These are phyloP conservation scores for Volucella zonaria DNA, from an alignment of 2,888 invertebrate genomes.

Conservation along the genomic window DNA sequence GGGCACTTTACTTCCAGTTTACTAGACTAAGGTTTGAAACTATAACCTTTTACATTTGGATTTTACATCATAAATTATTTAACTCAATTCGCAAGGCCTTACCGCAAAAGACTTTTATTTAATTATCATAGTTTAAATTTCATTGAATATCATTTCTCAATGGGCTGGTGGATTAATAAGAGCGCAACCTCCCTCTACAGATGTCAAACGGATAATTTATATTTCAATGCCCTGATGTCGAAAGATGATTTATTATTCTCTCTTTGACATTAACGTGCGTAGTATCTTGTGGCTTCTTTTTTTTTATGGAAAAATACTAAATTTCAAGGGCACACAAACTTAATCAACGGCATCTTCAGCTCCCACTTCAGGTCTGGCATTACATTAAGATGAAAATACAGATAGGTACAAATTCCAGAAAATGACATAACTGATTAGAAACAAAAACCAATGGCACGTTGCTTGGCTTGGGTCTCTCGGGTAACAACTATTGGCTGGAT, in stretches of 20 bases:
- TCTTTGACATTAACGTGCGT: constrained; percentile 71
- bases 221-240: constrained; percentile 70
- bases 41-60: constrained; percentile 24
- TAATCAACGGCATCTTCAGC: constrained; percentile 54
- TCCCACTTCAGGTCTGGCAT: neutral
- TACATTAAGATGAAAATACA: constrained; percentile 32
- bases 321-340: constrained; percentile 41
- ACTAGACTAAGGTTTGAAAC: constrained; percentile 25
- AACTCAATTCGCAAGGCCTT: constrained; percentile 52
- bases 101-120: constrained; percentile 56
- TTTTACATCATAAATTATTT: constrained; percentile 46
- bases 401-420: neutral
- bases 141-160: constrained; percentile 19
- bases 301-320: constrained; percentile 20
- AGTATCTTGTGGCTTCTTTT: constrained; percentile 48
- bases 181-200: constrained; percentile 13
- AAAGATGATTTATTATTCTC: constrained; percentile 73
- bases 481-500: constrained; percentile 30
- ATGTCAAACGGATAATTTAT: constrained; percentile 72
- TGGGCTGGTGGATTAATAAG: too few species aligned
- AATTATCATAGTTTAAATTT: constrained; percentile 57
- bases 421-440: constrained; percentile 44
- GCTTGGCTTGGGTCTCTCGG: constrained; percentile 20
- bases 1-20: too few species aligned
- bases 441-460: constrained; percentile 11